phyloP scores from a whole-genome alignment of 2,888 invertebrate genomes.

The Rapana venosa region DNA sequence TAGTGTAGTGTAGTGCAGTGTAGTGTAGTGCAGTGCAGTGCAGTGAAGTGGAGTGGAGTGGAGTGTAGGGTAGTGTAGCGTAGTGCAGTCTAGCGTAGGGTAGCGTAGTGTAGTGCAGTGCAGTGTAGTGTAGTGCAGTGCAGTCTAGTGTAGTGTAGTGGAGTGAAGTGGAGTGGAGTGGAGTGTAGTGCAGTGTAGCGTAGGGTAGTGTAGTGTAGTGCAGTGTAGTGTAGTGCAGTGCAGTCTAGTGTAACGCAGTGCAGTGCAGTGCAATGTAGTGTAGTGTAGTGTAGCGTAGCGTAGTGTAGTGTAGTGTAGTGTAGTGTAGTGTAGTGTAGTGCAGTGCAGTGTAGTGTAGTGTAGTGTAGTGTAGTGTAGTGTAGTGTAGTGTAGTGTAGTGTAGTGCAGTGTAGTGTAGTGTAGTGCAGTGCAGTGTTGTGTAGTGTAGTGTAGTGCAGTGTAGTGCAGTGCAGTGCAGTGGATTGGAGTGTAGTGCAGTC shows the following conservation, averaged over 20 bases:
- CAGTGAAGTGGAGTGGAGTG: not conserved
- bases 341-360: too few species aligned
- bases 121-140: not conserved
- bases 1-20: not conserved
- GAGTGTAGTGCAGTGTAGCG: not conserved
- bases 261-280: not conserved
- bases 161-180: not conserved
- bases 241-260: conserved; percentile 1
- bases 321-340: not conserved
- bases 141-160: not conserved
- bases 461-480: too few species aligned
- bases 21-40: not conserved
- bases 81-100: not conserved
- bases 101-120: not conserved
- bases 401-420: too few species aligned
- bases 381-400: too few species aligned
- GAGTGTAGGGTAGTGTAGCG: not conserved
- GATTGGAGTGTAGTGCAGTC: too few species aligned
- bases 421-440: too few species aligned
- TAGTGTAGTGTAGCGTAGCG: too few species aligned
- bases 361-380: too few species aligned
- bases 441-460: too few species aligned
- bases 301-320: not conserved
- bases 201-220: not conserved
- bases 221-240: not conserved